These are phyloP conservation scores for Xestobium rufovillosum DNA, from an alignment of 2,888 invertebrate species.

Conservation along the genomic window DNA sequence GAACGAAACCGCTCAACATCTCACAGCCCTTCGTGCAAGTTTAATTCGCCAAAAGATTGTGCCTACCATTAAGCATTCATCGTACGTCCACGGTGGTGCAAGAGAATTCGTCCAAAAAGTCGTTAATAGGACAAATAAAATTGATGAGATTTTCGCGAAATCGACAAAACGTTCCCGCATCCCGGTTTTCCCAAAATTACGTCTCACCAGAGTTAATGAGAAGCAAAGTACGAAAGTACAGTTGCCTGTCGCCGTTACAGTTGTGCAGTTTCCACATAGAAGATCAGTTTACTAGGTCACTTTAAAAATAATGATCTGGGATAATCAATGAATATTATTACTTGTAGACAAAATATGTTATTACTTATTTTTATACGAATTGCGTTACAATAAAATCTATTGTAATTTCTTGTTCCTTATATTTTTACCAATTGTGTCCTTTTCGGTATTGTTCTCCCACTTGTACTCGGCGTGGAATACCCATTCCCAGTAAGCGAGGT, in stretches of 20 bases:
- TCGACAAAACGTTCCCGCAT: conserved; percentile 26
- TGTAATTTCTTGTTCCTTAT: too few species aligned
- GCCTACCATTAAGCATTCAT: conserved; percentile 26
- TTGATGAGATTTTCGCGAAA: conserved; percentile 37
- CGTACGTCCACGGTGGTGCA: conserved; percentile 21
- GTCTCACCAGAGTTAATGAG: conserved; percentile 42
- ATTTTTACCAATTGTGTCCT: too few species aligned
- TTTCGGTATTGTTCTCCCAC: too few species aligned
- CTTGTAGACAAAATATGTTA: too few species aligned
- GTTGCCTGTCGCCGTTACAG: conserved; percentile 35
- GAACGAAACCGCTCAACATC: conserved; percentile 38
- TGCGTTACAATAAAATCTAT: too few species aligned
- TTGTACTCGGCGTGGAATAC: too few species aligned
- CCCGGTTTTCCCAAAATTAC: conserved; percentile 38
- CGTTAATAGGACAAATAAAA: conserved; percentile 22
- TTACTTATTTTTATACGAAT: too few species aligned
- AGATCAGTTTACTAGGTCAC: too few species aligned
- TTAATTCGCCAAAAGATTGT: conserved; percentile 36
- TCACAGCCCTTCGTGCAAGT: conserved; percentile 32
- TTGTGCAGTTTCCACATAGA: conserved; percentile 28
- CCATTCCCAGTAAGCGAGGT: too few species aligned
- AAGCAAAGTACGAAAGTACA: conserved; percentile 29
- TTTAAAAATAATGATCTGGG: too few species aligned
- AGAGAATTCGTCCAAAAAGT: conserved; percentile 29
- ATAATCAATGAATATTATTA: too few species aligned